phyloP scores from a whole-genome alignment of 2,113 vertebrate genomes.

The Zeus faber region DNA sequence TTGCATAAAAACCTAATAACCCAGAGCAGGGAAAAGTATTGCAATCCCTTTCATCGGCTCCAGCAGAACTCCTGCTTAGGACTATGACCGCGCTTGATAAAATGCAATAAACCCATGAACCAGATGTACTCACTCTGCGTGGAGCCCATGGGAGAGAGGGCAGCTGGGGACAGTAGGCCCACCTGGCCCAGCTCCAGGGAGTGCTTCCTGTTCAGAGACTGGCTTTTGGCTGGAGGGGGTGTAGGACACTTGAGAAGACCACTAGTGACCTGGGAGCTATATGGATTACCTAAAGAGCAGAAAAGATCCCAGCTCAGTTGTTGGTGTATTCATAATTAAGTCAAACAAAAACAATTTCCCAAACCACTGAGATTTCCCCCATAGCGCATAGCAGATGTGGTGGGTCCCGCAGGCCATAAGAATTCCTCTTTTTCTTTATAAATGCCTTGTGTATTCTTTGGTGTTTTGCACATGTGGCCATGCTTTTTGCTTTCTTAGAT shows the following conservation, averaged over 20 bases:
- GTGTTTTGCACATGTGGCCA: too few relatives aligned
- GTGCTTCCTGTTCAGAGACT: conserved; percentile 90
- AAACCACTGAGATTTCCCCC: too few relatives aligned
- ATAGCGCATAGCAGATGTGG: too few relatives aligned
- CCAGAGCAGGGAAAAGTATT: conserved; percentile 29
- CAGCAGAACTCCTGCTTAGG: background rate
- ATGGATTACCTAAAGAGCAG: conserved; percentile 74
- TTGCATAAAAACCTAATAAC: conserved; percentile 9
- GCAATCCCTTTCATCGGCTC: background rate
- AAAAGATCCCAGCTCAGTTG: too few relatives aligned
- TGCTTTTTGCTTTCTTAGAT: too few relatives aligned
- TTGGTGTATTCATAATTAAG: too few relatives aligned
- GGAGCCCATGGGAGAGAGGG: conserved; percentile 89
- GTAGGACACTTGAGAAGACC: conserved; percentile 95
- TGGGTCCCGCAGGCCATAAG: too few relatives aligned
- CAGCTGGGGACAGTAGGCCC: conserved; percentile 89
- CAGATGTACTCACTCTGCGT: conserved; percentile 93
- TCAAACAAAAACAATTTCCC: too few relatives aligned
- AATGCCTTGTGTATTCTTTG: too few relatives aligned
- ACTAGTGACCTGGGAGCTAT: conserved; percentile 84
- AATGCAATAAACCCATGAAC: background rate
- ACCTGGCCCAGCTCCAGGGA: conserved; percentile 90
- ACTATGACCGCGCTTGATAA: background rate
- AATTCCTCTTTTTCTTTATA: too few relatives aligned
- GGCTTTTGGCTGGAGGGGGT: conserved; percentile 87